Conservation (phyloP, 2,797 vertebrate species). For the Pantherophis alleghaniensis region DNA sequence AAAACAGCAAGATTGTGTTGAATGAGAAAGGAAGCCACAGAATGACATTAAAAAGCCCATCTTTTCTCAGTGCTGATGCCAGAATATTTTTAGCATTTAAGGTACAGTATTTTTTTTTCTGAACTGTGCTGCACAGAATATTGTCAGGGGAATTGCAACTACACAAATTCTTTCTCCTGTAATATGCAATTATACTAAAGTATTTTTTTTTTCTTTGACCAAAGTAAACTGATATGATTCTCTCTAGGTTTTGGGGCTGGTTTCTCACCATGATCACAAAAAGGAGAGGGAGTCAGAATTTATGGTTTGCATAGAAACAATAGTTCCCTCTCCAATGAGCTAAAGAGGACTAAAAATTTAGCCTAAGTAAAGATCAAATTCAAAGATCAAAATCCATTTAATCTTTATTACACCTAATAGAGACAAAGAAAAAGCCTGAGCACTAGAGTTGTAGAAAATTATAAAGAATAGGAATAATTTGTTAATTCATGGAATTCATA, state of each 20-base stretch:
- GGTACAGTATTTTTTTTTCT: background rate
- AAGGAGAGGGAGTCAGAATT: background rate
- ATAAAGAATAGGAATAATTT: background rate
- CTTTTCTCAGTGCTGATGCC: background rate
- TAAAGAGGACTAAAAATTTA: background rate
- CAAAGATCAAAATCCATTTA: background rate
- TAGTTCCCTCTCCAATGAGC: background rate
- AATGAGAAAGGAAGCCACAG: background rate
- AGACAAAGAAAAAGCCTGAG: background rate
- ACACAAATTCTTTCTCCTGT: background rate
- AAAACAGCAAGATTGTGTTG: conserved; percentile 2
- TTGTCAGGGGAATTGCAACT: background rate
- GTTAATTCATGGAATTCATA: background rate
- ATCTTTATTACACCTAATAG: background rate
- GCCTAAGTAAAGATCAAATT: background rate
- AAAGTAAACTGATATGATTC: background rate
- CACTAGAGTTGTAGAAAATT: background rate
- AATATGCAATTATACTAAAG: background rate
- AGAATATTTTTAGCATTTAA: background rate
- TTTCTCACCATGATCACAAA: background rate
- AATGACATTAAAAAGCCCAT: background rate
- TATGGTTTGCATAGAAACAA: background rate
- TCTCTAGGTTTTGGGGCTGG: background rate
- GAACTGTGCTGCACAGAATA: background rate
- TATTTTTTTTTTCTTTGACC: background rate